These are phyloP conservation scores for Zoanthus sociatus DNA, from an alignment of 92 coral and sea anemone genomes.

Conservation along the genomic window DNA sequence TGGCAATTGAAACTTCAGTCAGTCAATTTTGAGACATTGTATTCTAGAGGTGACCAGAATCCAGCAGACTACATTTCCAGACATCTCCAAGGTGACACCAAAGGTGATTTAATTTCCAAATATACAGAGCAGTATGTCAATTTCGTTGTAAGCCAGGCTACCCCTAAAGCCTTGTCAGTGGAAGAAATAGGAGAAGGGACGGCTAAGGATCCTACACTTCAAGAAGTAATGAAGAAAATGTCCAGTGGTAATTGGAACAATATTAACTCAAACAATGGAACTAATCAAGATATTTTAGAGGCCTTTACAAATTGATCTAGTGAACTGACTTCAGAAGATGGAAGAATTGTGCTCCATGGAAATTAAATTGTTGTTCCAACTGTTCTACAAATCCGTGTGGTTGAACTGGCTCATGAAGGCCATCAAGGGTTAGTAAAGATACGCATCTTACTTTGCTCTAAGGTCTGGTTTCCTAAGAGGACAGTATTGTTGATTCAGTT, in stretches of 20 bases:
- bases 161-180: neutral
- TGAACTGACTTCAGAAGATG: neutral
- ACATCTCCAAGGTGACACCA: slow-evolving; percentile 44
- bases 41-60: slow-evolving; percentile 40
- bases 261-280: neutral
- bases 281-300: neutral
- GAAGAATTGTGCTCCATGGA: neutral
- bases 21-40: slow-evolving; percentile 35
- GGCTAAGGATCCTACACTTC: neutral
- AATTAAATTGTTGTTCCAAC: neutral
- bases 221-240: neutral
- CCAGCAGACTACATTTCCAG: slow-evolving; percentile 47
- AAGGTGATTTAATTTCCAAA: slow-evolving; percentile 27
- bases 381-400: neutral
- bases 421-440: slow-evolving; percentile 3
- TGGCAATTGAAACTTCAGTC: slow-evolving; percentile 51
- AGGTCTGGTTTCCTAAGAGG: slow-evolving; percentile 52
- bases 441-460: slow-evolving; percentile 20
- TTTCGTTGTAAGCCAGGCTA: neutral
- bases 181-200: neutral
- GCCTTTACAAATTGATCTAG: neutral
- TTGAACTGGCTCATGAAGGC: neutral
- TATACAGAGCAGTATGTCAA: slow-evolving; percentile 47
- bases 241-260: neutral
- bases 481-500: slow-evolving; percentile 24